phyloP scores from a whole-genome alignment of 2,888 invertebrate species.

The Troglohyphantes excavatus region DNA sequence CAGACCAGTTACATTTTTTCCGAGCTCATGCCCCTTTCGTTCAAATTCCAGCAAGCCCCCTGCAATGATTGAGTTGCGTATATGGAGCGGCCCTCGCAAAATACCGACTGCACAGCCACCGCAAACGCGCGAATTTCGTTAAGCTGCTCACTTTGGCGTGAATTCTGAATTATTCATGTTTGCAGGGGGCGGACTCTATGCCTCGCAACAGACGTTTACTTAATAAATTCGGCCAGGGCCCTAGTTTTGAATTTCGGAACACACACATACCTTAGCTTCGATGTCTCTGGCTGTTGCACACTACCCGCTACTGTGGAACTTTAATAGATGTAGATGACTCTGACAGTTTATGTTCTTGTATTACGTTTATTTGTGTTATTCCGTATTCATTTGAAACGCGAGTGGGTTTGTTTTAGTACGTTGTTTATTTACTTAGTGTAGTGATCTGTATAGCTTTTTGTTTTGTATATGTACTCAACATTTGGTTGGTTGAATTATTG shows the following conservation, averaged over 20 bases:
- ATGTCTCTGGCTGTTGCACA: neutral
- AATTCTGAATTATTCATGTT: constrained; percentile 60
- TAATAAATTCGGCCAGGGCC: constrained; percentile 38
- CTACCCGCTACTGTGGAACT: neutral
- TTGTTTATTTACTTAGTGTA: no score
- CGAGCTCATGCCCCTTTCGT: neutral
- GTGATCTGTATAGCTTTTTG: no score
- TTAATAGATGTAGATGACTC: neutral
- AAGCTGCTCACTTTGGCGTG: constrained; percentile 41
- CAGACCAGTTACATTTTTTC: no score
- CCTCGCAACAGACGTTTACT: constrained; percentile 38
- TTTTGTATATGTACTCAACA: no score
- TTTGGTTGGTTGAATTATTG: no score
- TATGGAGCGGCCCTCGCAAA: neutral
- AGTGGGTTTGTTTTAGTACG: no score
- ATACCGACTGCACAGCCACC: neutral
- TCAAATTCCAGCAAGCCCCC: neutral
- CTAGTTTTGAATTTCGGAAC: constrained; percentile 33
- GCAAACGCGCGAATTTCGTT: constrained; percentile 48
- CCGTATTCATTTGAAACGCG: neutral
- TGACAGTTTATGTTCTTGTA: neutral
- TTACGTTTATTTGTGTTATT: neutral
- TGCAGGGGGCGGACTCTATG: neutral
- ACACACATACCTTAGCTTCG: neutral
- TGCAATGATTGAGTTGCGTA: neutral